phyloP scores from a whole-genome alignment of 2,888 invertebrate genomes.

The Allygus modestus region DNA sequence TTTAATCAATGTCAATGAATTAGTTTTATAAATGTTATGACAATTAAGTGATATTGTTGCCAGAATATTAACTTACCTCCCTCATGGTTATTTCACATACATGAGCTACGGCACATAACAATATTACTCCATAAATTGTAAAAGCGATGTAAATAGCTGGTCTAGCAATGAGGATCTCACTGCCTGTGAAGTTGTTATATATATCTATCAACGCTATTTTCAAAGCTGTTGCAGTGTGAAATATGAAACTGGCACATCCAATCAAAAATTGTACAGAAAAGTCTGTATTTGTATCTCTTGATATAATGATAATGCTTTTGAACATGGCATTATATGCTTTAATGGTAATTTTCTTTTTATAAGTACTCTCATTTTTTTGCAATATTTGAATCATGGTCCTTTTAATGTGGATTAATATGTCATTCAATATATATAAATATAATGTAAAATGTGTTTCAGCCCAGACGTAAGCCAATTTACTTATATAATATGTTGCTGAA shows the following conservation, averaged over 20 bases:
- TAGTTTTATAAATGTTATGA: too few relatives aligned
- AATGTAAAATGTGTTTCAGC: neutral
- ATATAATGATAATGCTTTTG: neutral
- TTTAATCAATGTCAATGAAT: too few relatives aligned
- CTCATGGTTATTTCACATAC: neutral
- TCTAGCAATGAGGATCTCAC: neutral
- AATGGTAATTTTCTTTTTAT: neutral
- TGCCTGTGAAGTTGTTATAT: neutral
- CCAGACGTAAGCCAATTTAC: neutral
- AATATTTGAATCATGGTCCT: neutral
- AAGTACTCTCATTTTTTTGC: neutral
- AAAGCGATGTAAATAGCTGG: neutral
- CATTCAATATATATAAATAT: neutral
- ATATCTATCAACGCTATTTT: neutral
- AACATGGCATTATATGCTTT: neutral
- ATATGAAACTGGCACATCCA: neutral
- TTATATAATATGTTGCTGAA: neutral
- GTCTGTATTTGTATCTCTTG: neutral
- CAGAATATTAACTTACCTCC: neutral
- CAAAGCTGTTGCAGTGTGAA: neutral
- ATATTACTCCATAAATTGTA: neutral
- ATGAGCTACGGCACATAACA: neutral
- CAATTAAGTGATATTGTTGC: too few relatives aligned
- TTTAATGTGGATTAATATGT: neutral
- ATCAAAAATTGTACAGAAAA: conserved; percentile 1